Evolutionary conservation across 1,140 invertebrate genomes (phyloP), one percentile per base, ranked within the genome.

Genomic region (Phymastichus coffea): DNA sequence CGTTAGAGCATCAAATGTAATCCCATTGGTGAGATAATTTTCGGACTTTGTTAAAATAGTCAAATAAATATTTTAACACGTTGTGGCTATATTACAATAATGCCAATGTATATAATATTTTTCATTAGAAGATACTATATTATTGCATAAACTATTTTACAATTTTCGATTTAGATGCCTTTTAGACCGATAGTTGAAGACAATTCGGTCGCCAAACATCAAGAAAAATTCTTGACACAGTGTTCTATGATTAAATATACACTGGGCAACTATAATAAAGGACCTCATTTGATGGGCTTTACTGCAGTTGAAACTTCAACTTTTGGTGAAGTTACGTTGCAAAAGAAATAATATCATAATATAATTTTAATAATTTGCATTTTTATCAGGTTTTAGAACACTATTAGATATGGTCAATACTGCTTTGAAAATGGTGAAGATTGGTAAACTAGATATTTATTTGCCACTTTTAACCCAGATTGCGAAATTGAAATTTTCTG

Each of bases 281-380:
- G 85, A 23, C 83, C 84, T 17, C 78, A 84, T 30, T 75, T 86
- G 46, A 83, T 80, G 12, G 84, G 84, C 15, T 85, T 81, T 61
- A 85, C 84, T 26, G 79, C 82, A 1, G 77, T 83, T 58, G 84
- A 86, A 68, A 83, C 83, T n/a, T 80, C 85, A 55, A 75, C 84
- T 33, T 79, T 85, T 14, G 81, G 83, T 23, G 70, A 80, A 77
- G 76, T 83, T 85, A 63, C 23, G 46, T 51, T 35, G 4, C 7
- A 22, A 23, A 14, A 37, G 14, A 51, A 14, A 6, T 26, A 14
- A 23, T 22, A 14, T 2, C 35, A 35, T 37, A 37, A n/a, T 23
- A 37, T 2, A 23, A 23, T 33, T 25, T 4, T 14, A 14, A 25
- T 25, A 14, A 49, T 35, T 22, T n/a, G 35, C 6, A 20, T 20